Conservation (phyloP, 2,797 vertebrate species). For the Moxostoma hubbsi region DNA sequence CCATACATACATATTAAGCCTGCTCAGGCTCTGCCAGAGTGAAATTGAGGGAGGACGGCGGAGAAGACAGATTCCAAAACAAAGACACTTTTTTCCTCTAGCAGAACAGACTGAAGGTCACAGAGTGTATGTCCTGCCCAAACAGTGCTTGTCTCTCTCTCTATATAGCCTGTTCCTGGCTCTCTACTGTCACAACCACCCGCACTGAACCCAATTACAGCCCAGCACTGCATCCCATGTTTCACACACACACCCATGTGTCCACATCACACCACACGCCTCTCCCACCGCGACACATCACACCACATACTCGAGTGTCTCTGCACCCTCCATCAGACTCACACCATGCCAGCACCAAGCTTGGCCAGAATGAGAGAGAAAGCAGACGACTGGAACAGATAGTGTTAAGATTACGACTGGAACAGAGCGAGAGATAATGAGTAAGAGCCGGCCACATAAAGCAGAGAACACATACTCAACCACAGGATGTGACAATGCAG, state of each 20-base stretch:
- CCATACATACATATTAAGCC: conserved; percentile 4
- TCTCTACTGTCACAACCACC: conserved; percentile 43
- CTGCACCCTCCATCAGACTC: conserved; percentile 48
- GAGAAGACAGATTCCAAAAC: conserved; percentile 45
- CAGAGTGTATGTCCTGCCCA: conserved; percentile 43
- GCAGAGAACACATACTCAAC: too few relatives aligned
- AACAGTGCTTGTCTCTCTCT: neutral
- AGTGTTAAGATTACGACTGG: conserved; percentile 48
- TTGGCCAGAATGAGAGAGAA: neutral
- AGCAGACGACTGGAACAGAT: conserved; percentile 15
- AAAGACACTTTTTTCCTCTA: neutral
- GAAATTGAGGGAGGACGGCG: conserved; percentile 54
- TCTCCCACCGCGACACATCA: conserved; percentile 46
- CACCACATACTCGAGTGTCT: conserved; percentile 44
- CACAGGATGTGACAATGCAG: neutral
- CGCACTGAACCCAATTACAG: conserved; percentile 72
- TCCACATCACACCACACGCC: conserved; percentile 42
- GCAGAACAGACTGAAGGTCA: conserved; percentile 52
- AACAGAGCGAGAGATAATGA: conserved; percentile 10
- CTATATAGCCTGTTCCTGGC: neutral
- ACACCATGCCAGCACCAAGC: neutral
- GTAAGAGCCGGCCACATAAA: neutral
- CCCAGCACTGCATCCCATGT: conserved; percentile 50
- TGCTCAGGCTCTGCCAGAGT: conserved; percentile 31
- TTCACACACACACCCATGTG: conserved; percentile 43